Evolutionary conservation across 2,797 vertebrate genomes (phyloP), one percentile per base, ranked within the genome.

Genomic region (Enteromius viviparus): DNA sequence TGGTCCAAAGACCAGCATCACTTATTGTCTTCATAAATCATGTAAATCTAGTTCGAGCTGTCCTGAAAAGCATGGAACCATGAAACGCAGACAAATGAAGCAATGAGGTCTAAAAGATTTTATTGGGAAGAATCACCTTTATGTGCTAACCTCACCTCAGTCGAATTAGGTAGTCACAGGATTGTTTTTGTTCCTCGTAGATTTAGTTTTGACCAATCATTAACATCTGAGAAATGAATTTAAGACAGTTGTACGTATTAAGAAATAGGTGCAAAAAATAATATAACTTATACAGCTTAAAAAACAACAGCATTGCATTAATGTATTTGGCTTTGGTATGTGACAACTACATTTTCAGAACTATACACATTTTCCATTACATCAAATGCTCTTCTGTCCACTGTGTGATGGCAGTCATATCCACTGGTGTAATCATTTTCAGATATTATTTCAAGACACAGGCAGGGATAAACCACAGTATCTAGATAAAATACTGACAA

Each of bases 111-210:
- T 76, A 7, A 66, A 75, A 45, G 3, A 3, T 21, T 82, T 82
- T 76, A 76, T 84, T 83, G 49, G 45, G 34, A 19, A 69, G 78
- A 80, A 19, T 72, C 37, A 40, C 29, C 45, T 76, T 82, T 74
- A 69, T 80, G 69, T 81, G 75, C 78, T 80, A 81, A 74, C 80
- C 78, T 85, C 62, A 65, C 78, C 55, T 40, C 76, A 64, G 15
- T 3, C 32, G 42, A 15, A 66, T 66, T 40, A 65, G 37, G 45
- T 32, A 68, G 17, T 81, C 55, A 51, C 69, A 47, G n/a, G 23
- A 6, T 49, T 64, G 53, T 55, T 72, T 62, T 62, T 62, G 55
- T 19, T 72, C 29, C 29, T 64, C 26, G 37, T 0, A 65, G n/a
- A 75, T 51, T 49, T 51, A 32, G 70, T 51, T 53, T 62, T 45